Evolutionary conservation across 2,113 vertebrate genomes (phyloP), one percentile per base, ranked within the genome.

Genomic region (Micronisus gabar): DNA sequence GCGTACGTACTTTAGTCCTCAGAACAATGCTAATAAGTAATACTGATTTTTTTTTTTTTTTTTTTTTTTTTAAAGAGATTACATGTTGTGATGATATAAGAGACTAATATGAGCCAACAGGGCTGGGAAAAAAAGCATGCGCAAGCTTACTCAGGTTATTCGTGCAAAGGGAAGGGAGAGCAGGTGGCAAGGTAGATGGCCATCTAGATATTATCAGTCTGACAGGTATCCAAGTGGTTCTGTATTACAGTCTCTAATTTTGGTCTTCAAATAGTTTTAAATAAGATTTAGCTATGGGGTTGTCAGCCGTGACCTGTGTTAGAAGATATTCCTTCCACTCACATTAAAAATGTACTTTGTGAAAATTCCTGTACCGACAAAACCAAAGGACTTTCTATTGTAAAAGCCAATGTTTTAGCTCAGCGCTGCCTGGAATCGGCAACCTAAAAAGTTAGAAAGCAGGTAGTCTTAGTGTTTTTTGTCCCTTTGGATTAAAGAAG

Each of bases 371-470:
- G 70, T 71, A 26, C 81, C 58, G 27, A 78, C 43, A 61, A 96
- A 88, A 92, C 13, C 68, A 90, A 88, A 95, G 82, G 50, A 38
- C 34, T 96, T 97, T 86, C 48, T 63, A 36, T 55, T 61, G 36
- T 70, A 86, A 97, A 95, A 95, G 61, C 71, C 40, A 92, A 4
- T 56, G 63, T 86, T 97, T 95, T 93, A 83, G 90, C 59, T 88
- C 92, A 95, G 61, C 15, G n/a, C 76, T 96, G 84, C 83, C 74
- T 94, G 71, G n/a, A 95, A 90, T 90, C n/a, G 59, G 25, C 41
- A 76, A 56, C 53, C 62, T 89, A 81, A 66, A 66, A 95, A 94
- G 65, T 90, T 67, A 87, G 45, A 90, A 76, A 94, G 4, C 23
- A 85, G 25, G 6, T 41, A 14, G 3, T 59, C 21, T 32, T 40